Percentiles rank a stretch among this genome's conserved stretches.
phyloP scores from a whole-genome alignment of 1,140 invertebrate species.

The Aphelenchoides fujianensis region DNA sequence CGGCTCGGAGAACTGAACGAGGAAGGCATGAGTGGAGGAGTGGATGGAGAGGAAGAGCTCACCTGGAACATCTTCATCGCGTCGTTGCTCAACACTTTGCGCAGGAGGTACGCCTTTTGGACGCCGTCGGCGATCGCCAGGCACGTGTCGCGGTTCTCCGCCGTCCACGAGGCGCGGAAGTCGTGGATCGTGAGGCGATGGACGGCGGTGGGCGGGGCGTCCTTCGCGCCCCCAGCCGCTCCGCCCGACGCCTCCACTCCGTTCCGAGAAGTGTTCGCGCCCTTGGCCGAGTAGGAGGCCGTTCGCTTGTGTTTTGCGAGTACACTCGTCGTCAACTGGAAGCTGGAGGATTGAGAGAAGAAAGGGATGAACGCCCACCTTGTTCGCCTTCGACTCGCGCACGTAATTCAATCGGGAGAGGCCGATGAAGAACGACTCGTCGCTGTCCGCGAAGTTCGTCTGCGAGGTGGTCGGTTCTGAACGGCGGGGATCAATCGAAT shows the following conservation, averaged over 20 bases:
- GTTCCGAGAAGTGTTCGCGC: background rate
- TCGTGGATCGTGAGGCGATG: slow-evolving; percentile 62
- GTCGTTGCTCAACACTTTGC: slow-evolving; percentile 90
- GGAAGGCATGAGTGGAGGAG: background rate
- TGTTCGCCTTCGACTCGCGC: slow-evolving; percentile 30
- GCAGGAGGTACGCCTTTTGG: slow-evolving; percentile 85
- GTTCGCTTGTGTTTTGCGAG: slow-evolving; percentile 21
- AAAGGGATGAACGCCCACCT: background rate
- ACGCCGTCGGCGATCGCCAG: slow-evolving; percentile 91
- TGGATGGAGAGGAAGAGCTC: slow-evolving; percentile 55
- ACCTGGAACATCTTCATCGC: slow-evolving; percentile 85
- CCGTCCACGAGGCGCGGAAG: slow-evolving; percentile 90
- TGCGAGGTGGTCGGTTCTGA: slow-evolving; percentile 19
- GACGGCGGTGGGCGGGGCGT: slow-evolving; percentile 28
- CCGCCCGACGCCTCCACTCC: background rate
- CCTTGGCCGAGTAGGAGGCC: slow-evolving; percentile 4
- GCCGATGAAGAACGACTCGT: slow-evolving; percentile 49
- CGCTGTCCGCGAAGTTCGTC: slow-evolving; percentile 26
- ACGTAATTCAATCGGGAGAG: slow-evolving; percentile 47
- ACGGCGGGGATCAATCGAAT: slow-evolving; percentile 27
- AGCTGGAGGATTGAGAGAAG: background rate
- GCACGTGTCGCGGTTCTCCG: slow-evolving; percentile 85
- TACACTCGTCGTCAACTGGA: slow-evolving; percentile 5
- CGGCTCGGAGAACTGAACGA: background rate
- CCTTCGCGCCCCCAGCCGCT: background rate